Percentiles rank a stretch among this genome's conserved stretches.
Conservation (phyloP, 2,797 vertebrate species). For the Rhyacichthys aspro region DNA sequence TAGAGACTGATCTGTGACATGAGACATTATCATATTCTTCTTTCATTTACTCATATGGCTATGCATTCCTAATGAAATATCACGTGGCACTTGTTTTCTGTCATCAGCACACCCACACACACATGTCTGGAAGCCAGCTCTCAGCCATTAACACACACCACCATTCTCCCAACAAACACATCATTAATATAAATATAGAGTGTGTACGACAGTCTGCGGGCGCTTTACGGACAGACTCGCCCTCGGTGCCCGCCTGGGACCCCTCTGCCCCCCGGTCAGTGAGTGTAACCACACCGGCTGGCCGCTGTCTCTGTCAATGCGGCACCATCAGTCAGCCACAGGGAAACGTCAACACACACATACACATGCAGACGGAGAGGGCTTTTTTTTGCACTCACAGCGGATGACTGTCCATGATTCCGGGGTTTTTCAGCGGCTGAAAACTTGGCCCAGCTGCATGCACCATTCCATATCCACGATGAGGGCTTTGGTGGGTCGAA, state of each 20-base stretch:
- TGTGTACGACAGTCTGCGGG: background rate
- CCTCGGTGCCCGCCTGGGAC: constrained; percentile 22
- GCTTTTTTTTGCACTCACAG: constrained; percentile 68
- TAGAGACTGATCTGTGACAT: background rate
- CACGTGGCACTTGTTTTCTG: constrained; percentile 53
- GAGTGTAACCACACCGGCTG: constrained; percentile 52
- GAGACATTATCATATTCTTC: background rate
- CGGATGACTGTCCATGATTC: constrained; percentile 87
- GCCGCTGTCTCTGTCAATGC: constrained; percentile 70
- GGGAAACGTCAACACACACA: constrained; percentile 61
- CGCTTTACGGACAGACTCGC: constrained; percentile 19
- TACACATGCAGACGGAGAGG: constrained; percentile 6
- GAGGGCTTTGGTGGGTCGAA: constrained; percentile 49
- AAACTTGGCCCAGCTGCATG: constrained; percentile 82
- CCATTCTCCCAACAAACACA: constrained; percentile 10
- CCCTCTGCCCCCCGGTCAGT: constrained; percentile 23
- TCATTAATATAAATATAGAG: background rate
- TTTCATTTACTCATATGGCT: constrained; percentile 12
- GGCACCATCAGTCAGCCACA: constrained; percentile 69
- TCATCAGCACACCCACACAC: constrained; percentile 52
- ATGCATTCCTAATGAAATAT: constrained; percentile 26
- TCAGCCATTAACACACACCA: constrained; percentile 27
- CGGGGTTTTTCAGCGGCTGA: constrained; percentile 81
- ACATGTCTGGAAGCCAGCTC: constrained; percentile 10
- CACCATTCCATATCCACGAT: constrained; percentile 88